Conservation (phyloP, 2,888 invertebrate species). For the Schizotus pectinicornis region DNA sequence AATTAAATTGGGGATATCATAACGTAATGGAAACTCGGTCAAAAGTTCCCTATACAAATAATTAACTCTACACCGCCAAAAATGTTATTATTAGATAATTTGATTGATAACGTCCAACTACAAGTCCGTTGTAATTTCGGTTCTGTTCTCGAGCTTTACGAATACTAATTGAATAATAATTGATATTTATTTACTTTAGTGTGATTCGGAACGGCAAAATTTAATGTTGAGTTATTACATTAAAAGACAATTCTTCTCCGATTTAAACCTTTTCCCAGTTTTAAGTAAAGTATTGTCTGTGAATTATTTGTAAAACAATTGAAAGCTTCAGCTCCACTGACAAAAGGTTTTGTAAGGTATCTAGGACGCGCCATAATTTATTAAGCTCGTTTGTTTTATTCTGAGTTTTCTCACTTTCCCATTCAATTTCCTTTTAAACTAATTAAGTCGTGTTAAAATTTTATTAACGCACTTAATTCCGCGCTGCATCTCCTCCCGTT, state of each 20-base stretch:
- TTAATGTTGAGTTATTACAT: conserved; percentile 9
- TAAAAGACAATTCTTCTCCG: conserved; percentile 22
- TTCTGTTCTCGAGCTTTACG: too few relatives aligned
- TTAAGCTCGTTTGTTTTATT: conserved; percentile 31
- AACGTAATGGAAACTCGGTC: too few relatives aligned
- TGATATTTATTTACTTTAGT: background rate
- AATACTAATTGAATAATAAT: background rate
- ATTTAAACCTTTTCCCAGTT: conserved; percentile 28
- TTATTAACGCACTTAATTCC: conserved; percentile 3
- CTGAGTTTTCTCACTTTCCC: conserved; percentile 27
- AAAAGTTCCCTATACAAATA: too few relatives aligned
- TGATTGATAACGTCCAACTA: too few relatives aligned
- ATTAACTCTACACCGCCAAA: too few relatives aligned
- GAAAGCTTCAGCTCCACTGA: conserved; percentile 28
- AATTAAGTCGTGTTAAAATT: conserved; percentile 23
- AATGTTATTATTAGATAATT: too few relatives aligned
- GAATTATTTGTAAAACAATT: conserved; percentile 35
- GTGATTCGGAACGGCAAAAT: background rate
- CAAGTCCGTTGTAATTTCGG: too few relatives aligned
- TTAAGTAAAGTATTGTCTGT: conserved; percentile 31
- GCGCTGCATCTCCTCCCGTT: too few relatives aligned
- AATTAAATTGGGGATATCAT: too few relatives aligned
- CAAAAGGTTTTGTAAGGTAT: conserved; percentile 34
- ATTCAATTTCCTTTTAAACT: conserved; percentile 29
- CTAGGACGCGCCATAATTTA: conserved; percentile 31